Evolutionary conservation across 2,888 invertebrate genomes (phyloP), one percentile per base, ranked within the genome.

Genomic region (Drosophila niveifrons): DNA sequence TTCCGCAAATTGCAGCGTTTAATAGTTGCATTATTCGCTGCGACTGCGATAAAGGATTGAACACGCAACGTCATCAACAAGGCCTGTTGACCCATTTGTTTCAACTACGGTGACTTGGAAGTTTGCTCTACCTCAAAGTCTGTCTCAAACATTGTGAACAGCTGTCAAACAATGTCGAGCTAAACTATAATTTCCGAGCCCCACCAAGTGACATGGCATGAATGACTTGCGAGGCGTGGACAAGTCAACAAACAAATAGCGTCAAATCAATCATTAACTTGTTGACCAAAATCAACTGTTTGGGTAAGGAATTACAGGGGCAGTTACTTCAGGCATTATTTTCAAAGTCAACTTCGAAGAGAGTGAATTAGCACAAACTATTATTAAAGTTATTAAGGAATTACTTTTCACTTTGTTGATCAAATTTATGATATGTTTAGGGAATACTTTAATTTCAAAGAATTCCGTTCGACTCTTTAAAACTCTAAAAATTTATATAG

Each of bases 1-100:
- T 57, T 47, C 57, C 58, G 70, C 67, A 81, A 86, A 88, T 77
- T 87, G 82, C 82, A 80, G 72, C 75, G 76, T 68, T 77, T 87
- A 87, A 80, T 80, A 76, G 82, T 72, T 75, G 72, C 67, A 75
- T 68, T 75, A 70, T 57, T 57, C 74, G 51, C 11, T 36, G 36
- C 47, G 18, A 13, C 18, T 31, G 63, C 87, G 76, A 82, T 84
- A 79, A 87, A 75, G 73, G 63, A 36, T 64, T 70, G 11, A 57
- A 48, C 80, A 86, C 82, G 85, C 88, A 67, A 80, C 51, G 58
- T 50, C 52, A 9, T 13, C 44, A 56, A 31, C 44, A 56, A 31
- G n/a, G 65, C 57, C 28, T 9, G 41, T 31, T 75, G 71, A 73
- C 75, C 82, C 78, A 82, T 76, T 71, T 72, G 72, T 58, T 69